Evolutionary conservation across 2,888 invertebrate species (phyloP), one percentile per base, ranked within the genome.

Genomic region (Anthoptus insignis): DNA sequence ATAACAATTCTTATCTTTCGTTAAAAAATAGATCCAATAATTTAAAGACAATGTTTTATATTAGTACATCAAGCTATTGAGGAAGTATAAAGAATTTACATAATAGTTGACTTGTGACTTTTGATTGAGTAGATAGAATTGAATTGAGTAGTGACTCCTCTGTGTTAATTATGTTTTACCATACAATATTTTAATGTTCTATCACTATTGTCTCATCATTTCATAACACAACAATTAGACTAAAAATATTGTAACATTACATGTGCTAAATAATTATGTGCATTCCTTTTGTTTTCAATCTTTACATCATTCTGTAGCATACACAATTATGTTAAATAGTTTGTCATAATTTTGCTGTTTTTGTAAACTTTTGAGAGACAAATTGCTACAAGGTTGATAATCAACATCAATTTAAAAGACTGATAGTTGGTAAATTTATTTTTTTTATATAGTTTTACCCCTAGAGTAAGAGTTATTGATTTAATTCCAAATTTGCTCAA

Each of bases 321-420:
- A 65, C 68, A n/a, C n/a, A n/a, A n/a, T n/a, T n/a, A n/a, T n/a
- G 27, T 27, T 70, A 65, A 71, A 64, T 60, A 65, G 74, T 61
- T 52, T 63, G 24, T 24, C 54, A 22, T 64, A 45, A 42, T 64
- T 73, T 79, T 76, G 65, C 71, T 78, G 59, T 71, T 83, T 87
- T 91, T 92, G 92, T 93, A 92, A 92, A 92, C 91, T 93, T 92
- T 93, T 93, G 91, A 91, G 91, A 88, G 79, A 82, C 77, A 84
- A 88, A 83, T 87, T 89, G 89, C 87, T 88, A 89, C 83, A 87
- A 86, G 88, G 86, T 91, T 91, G 89, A 89, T 86, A 91, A 88
- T 86, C 88, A 91, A 91, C 93, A 93, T 94, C 93, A 93, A 93
- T 93, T 92, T 91, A 91, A 91, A 93, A 94, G 93, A 93, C 93